Percentiles rank a stretch among this genome's conserved stretches.
Evolutionary conservation across 2,113 vertebrate species (phyloP).

Genomic region (Chlamydotis undulata): DNA sequence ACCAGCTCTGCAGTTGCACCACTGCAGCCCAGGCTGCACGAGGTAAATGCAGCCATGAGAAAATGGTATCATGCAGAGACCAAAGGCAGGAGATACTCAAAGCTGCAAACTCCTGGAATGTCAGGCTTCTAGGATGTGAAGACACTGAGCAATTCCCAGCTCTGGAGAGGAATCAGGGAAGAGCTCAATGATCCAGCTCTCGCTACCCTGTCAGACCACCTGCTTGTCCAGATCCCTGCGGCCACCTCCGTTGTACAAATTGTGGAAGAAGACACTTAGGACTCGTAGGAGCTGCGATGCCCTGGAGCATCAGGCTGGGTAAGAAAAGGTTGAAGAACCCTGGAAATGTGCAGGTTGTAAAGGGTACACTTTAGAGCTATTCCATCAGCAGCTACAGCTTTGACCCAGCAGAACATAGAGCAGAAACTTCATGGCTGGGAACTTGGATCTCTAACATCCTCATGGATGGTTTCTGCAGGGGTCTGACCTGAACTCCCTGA

Average conservation of each 20-base stretch:
- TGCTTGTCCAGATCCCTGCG: background rate
- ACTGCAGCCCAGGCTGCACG: background rate
- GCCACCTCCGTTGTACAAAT: background rate
- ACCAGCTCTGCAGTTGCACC: background rate
- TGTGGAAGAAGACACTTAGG: background rate
- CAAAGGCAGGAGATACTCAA: background rate
- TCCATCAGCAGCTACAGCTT: background rate
- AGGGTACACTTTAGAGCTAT: background rate
- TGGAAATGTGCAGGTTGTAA: background rate
- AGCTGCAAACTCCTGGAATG: background rate
- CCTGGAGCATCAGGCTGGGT: background rate
- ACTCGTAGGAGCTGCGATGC: background rate
- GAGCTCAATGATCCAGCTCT: background rate
- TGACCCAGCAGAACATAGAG: background rate
- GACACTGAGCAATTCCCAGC: background rate
- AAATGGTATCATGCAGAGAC: background rate
- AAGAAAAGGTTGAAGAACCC: background rate
- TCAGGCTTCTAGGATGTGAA: background rate
- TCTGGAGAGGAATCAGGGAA: background rate
- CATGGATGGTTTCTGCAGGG: background rate
- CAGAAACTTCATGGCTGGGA: background rate
- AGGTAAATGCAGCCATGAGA: background rate
- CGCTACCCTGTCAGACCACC: fast-evolving
- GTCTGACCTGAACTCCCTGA: background rate
- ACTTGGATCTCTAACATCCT: background rate